Base-by-base conservation (phyloP, 2,797 vertebrate species). In the Falco peregrinus region DNA sequence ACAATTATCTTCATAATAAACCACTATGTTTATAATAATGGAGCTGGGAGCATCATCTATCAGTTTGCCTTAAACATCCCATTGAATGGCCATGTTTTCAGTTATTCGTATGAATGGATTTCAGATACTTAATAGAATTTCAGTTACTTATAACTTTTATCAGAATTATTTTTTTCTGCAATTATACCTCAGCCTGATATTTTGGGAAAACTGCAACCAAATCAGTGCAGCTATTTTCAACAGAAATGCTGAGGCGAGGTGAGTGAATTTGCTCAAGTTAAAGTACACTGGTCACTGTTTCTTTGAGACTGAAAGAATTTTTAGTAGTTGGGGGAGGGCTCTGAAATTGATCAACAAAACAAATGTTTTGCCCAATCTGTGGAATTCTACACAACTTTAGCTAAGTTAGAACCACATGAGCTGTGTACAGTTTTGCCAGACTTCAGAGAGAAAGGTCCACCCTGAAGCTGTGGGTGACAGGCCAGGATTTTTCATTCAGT, bases 1-100 rank as follows among this genome's bases (percentile, higher is more conserved):
- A 89, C 89, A 96, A 94, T 96, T 96, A 94, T 91, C 92, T 90
- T 81, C 47, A 77, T 93, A 89, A 95, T 83, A 94, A 96, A 90
- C 67, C 71, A 37, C 91, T 64, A 39, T 93, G 86, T 95, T 95
- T 94, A 60, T 96, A 94, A 95, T 84, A 92, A 91, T 75, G 84
- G 75, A 95, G 28, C 69, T 87, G 13, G 71, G 89, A 93, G 78
- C 90, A 95, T 87, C 92, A 81, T 77, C 84, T 93, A 89, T 87
- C 88, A 81, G 81, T 95, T 94, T 90, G 91, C 69, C 81, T 84
- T 79, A 95, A 88, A 56, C 39, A 84, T 91, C 85, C 29, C 39
- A 35, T 82, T 91, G 85, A 91, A 60, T 47, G 63, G 26, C 67
- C 22, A 0, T 87, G 45, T 89, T 95, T 94, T 93, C 43, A 39